A percentile compares a stretch with the other conserved stretches of the same genome.
These are phyloP conservation scores for Drosophila punjabiensis DNA, from an alignment of 1,140 invertebrate genomes.

Conservation along the genomic window DNA sequence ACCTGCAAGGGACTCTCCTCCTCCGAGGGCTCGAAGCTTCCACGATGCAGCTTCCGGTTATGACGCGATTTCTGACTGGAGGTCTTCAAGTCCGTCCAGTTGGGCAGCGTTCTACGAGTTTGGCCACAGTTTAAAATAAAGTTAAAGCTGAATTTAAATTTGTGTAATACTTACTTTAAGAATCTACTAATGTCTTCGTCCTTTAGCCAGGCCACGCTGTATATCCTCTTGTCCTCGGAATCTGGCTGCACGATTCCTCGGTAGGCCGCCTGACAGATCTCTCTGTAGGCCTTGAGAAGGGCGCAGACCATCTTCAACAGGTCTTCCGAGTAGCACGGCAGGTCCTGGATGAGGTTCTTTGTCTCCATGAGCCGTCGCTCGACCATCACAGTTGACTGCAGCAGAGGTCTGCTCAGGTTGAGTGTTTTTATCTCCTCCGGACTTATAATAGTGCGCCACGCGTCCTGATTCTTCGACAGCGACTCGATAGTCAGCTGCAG, in stretches of 20 bases:
- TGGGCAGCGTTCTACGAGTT: constrained; percentile 90
- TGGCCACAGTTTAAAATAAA: neutral
- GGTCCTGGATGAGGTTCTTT: constrained; percentile 89
- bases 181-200: constrained; percentile 97
- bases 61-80: constrained; percentile 85
- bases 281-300: constrained; percentile 89
- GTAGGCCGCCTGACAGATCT: constrained; percentile 92
- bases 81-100: constrained; percentile 92
- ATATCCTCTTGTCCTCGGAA: constrained; percentile 91
- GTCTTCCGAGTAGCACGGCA: constrained; percentile 87
- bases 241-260: constrained; percentile 92
- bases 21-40: constrained; percentile 86
- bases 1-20: constrained; percentile 92
- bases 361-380: constrained; percentile 90
- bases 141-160: neutral
- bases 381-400: constrained; percentile 89
- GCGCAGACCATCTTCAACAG: constrained; percentile 84
- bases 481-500: constrained; percentile 88
- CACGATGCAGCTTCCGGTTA: constrained; percentile 72
- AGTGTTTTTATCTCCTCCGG: constrained; percentile 89
- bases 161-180: constrained; percentile 88
- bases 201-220: constrained; percentile 96
- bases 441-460: constrained; percentile 90
- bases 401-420: constrained; percentile 88
- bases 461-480: constrained; percentile 91